These are phyloP conservation scores for Pherbina coryleti DNA, from an alignment of 2,888 invertebrate genomes.

Conservation along the genomic window DNA sequence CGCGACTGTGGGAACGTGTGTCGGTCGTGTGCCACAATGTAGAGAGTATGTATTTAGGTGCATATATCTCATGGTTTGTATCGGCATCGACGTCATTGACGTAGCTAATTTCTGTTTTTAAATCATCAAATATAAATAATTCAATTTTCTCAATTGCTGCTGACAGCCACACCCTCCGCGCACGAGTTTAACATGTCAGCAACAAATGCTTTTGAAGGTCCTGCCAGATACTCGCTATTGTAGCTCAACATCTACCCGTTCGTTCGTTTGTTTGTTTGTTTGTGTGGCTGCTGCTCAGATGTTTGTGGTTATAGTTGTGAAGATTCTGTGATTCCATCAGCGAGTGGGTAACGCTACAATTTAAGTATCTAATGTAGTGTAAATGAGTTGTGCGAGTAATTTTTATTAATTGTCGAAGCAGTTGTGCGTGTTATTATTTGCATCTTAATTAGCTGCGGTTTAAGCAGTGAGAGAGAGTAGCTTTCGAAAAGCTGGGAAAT, in stretches of 20 bases:
- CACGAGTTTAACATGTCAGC: slow-evolving; percentile 19
- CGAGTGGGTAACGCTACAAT: neutral
- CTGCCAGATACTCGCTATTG: slow-evolving; percentile 1
- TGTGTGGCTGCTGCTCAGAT: neutral
- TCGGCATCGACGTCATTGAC: slow-evolving; percentile 56
- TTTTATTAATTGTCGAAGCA: slow-evolving; percentile 45
- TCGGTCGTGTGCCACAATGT: slow-evolving; percentile 39
- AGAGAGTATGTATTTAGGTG: slow-evolving; percentile 4
- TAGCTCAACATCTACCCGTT: neutral
- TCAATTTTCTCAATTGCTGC: slow-evolving; percentile 66
- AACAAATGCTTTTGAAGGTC: slow-evolving; percentile 34
- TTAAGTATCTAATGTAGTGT: slow-evolving; percentile 50
- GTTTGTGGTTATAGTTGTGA: slow-evolving; percentile 36
- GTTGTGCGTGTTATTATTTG: slow-evolving; percentile 35
- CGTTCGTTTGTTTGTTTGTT: neutral
- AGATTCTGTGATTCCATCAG: slow-evolving; percentile 18
- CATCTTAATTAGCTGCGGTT: slow-evolving; percentile 10
- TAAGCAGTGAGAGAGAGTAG: neutral
- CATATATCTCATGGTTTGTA: slow-evolving; percentile 29
- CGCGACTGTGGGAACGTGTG: slow-evolving; percentile 50
- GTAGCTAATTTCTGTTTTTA: slow-evolving; percentile 66
- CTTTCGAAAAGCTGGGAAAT: neutral
- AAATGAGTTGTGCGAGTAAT: slow-evolving; percentile 47
- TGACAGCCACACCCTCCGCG: slow-evolving; percentile 38
- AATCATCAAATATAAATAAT: slow-evolving; percentile 67